Percentiles rank a stretch among this genome's conserved stretches.
These are phyloP conservation scores for Anolis apletophallus DNA, from an alignment of 2,797 vertebrate species.

Conservation along the genomic window DNA sequence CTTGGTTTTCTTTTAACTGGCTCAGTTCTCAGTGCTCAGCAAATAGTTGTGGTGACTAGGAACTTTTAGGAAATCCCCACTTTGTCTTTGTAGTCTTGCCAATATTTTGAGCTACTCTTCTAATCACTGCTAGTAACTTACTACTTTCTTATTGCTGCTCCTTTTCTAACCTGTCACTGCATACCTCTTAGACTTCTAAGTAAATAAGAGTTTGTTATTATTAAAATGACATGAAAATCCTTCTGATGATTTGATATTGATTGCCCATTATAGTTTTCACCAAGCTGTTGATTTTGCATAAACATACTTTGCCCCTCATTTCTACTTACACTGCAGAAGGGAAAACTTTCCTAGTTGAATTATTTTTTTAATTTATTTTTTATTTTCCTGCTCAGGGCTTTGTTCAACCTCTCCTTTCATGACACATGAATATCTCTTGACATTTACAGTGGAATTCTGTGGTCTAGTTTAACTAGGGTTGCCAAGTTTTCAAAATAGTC, in stretches of 20 bases:
- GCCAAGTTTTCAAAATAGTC: no score
- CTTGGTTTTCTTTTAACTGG: not conserved
- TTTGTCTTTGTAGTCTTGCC: not conserved
- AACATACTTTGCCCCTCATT: not conserved
- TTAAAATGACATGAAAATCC: not conserved
- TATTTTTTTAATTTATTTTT: not conserved
- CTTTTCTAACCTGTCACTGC: not conserved
- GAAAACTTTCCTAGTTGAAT: not conserved
- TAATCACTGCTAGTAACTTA: not conserved
- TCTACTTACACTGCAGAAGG: not conserved
- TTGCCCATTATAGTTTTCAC: not conserved
- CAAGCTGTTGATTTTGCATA: not conserved
- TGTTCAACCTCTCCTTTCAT: not conserved
- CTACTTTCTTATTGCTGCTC: not conserved
- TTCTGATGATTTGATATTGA: not conserved
- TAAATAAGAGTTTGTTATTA: conserved; percentile 53
- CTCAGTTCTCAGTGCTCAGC: conserved; percentile 1
- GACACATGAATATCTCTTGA: not conserved
- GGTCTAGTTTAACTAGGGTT: not conserved
- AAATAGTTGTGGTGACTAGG: conserved; percentile 6
- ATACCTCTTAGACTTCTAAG: conserved; percentile 28
- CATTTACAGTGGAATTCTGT: not conserved
- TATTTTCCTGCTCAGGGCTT: not conserved
- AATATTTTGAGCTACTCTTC: not conserved
- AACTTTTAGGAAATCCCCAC: conserved; percentile 16